These are phyloP conservation scores for Eulemur albifrons DNA, from an alignment of 2,797 vertebrate species.

Conservation along the genomic window DNA sequence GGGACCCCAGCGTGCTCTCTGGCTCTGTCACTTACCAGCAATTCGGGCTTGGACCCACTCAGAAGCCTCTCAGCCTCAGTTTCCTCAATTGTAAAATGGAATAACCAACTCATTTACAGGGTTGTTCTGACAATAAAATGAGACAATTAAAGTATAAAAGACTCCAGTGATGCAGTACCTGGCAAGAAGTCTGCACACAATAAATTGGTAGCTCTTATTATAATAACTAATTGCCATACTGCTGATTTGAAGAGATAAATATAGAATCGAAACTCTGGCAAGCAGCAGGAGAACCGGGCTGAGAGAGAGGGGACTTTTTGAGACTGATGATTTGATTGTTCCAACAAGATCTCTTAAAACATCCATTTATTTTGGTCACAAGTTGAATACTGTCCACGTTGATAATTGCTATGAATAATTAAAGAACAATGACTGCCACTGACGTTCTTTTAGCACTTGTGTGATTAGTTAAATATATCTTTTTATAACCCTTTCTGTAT, in stretches of 20 bases:
- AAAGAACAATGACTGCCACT: conserved; percentile 20
- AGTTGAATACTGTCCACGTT: conserved; percentile 49
- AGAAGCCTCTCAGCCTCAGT: conserved; percentile 15
- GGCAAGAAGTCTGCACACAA: conserved; percentile 52
- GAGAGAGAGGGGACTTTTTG: neutral
- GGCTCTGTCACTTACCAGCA: neutral
- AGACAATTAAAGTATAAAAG: conserved; percentile 39
- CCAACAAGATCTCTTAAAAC: conserved; percentile 64
- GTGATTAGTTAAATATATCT: conserved; percentile 44
- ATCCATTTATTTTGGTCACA: conserved; percentile 66
- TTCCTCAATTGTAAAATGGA: conserved; percentile 1
- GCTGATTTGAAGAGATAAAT: conserved; percentile 71
- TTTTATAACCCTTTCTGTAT: conserved; percentile 34
- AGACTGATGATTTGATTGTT: conserved; percentile 64
- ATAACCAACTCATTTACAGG: neutral
- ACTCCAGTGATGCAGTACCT: conserved; percentile 27
- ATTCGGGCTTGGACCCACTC: neutral
- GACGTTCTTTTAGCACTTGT: conserved; percentile 1
- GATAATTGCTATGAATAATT: conserved; percentile 61
- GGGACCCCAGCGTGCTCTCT: neutral
- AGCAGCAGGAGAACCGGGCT: conserved; percentile 44
- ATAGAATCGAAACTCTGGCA: conserved; percentile 59
- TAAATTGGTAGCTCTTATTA: conserved; percentile 59
- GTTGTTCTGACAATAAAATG: conserved; percentile 30
- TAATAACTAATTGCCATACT: conserved; percentile 74